phyloP scores from a whole-genome alignment of 2,113 vertebrate genomes.

The Manacus vitellinus region DNA sequence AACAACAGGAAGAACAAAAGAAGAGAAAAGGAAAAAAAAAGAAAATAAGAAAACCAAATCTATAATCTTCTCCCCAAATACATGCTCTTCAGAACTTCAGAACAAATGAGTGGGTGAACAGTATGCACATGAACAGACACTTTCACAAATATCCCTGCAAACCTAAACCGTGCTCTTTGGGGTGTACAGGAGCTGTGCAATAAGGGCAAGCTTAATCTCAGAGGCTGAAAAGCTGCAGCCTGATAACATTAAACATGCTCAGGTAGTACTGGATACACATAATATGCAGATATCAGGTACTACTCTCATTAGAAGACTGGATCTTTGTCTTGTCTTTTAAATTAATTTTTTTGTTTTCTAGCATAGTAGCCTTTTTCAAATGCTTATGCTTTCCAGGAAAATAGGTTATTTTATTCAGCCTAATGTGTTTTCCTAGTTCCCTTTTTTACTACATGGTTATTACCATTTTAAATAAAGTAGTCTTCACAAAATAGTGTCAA shows the following conservation, averaged over 20 bases:
- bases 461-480: neutral
- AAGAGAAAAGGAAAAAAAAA: fast-evolving
- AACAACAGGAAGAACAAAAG: neutral
- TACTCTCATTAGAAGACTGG: neutral
- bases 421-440: neutral
- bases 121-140: neutral
- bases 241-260: neutral
- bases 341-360: neutral
- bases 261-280: neutral
- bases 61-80: neutral
- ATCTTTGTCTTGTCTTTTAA: neutral
- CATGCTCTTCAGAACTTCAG: neutral
- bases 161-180: neutral
- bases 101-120: neutral
- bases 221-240: neutral
- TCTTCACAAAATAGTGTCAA: neutral
- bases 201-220: neutral
- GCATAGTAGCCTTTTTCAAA: neutral
- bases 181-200: neutral
- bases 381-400: neutral
- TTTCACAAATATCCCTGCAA: neutral
- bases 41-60: neutral
- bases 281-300: neutral
- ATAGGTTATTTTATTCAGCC: neutral
- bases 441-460: neutral